Conservation (phyloP, 2,797 vertebrate species). For the Sciurus vulgaris region DNA sequence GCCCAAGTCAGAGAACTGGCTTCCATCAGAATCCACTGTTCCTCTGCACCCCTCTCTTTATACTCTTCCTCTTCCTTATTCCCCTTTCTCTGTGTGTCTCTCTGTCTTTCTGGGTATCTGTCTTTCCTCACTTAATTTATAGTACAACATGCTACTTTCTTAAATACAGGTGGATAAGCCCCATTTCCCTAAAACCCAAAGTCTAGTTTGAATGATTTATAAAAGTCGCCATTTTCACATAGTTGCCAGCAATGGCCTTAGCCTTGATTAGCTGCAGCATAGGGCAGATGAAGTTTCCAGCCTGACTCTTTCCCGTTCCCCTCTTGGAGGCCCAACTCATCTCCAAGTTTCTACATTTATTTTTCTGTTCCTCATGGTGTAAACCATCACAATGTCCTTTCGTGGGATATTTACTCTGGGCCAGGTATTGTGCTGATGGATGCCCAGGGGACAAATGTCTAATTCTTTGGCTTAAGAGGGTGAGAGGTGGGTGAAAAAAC, state of each 20-base stretch:
- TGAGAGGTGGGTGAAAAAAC: not conserved
- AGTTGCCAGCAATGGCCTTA: not conserved
- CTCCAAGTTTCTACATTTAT: not conserved
- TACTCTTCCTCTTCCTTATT: not conserved
- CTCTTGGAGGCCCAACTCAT: not conserved
- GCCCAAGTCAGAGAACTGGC: not conserved
- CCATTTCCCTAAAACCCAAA: not conserved
- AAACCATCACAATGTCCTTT: not conserved
- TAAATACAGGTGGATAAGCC: not conserved
- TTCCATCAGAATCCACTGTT: not conserved
- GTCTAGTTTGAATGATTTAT: not conserved
- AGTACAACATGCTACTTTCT: not conserved
- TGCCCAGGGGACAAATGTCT: not conserved
- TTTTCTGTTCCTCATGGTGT: not conserved
- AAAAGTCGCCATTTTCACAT: not conserved
- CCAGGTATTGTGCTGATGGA: not conserved
- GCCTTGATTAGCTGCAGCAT: accelerated
- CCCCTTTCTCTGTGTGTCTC: accelerated
- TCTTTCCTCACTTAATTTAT: not conserved
- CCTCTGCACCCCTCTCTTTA: too few relatives aligned
- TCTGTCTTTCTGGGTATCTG: too few relatives aligned
- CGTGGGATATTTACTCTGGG: not conserved
- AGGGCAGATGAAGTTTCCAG: not conserved
- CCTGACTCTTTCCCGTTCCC: not conserved
- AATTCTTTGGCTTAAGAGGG: not conserved